Evolutionary conservation across 2,888 invertebrate genomes (phyloP), one percentile per base, ranked within the genome.

Genomic region (Mesochorus sp.): DNA sequence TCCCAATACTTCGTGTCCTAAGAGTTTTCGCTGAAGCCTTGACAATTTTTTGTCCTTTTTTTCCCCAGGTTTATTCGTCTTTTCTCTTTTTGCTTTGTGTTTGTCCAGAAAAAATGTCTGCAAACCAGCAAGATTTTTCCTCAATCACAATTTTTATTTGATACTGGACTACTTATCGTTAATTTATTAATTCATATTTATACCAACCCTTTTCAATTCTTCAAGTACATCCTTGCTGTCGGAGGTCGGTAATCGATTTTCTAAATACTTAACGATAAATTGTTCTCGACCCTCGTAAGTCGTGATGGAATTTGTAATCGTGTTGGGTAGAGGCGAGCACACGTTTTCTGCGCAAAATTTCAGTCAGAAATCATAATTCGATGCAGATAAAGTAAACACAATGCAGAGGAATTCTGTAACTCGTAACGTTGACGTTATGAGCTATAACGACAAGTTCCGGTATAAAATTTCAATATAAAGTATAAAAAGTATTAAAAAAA

Each of bases 1-100:
- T 1, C 94, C 93, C 68, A 95, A 90, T 62, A 93, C 92, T 84
- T 94, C 93, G 19, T 96, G 92, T 17, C 95, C 94, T 2, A 96
- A 87, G 0, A 91, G 82, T 70, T 93, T 93, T 78, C 94, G 93
- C 85, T n/a, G n/a, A n/a, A n/a, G n/a, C n/a, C 95, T 59, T 1
- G 42, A 57, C 2, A 17, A 21, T 0, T 93, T 94, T 17, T 95
- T 88, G 31, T 92, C 92, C 21, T 91, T 91, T 0, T 91, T 91
- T 86, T 92, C 93, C 75, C 92, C 91, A 67, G 91, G 91, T 0
- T 88, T 86, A n/a, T n/a, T n/a, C 92, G 90, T 82, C 91, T 83
- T 44, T 87, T 90, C 92, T 89, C 74, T 91, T 88, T 86, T 91
- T 12, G 84, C 72, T 53, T 85, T 89, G 42, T 89, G 87, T 81